Evolutionary conservation across 1,140 invertebrate genomes (phyloP), one percentile per base, ranked within the genome.

Genomic region (Aphelinus certus): DNA sequence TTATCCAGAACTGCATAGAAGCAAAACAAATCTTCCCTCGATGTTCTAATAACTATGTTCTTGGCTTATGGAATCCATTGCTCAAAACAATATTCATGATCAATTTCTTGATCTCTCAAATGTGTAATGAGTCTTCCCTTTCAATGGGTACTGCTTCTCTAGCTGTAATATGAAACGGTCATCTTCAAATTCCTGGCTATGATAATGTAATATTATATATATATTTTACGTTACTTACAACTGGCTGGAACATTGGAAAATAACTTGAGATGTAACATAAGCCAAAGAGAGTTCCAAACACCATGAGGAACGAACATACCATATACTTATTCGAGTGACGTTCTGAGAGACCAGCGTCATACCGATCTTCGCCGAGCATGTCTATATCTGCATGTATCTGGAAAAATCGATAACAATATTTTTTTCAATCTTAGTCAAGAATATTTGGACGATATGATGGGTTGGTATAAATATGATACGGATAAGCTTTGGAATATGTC

Each of bases 81-180:
- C 26, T 26, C 26, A 26, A 60, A 7, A 60, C 5, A 60, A 3
- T 45, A 7, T 45, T 1, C 45, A 43, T 1, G 6, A 4, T 46
- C 62, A 70, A 2, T 70, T 46, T 10, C 2, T n/a, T 62, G 26
- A 26, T 26, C 63, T 71, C 55, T 71, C 61, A 56, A 71, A 71
- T 5, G 69, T 71, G 6, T 71, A 71, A 47, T 71, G 56, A n/a
- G 1, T 63, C 10, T 71, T 63, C 51, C 61, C 43, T 63, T 55
- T 71, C 60, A 58, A 71, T 47, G 71, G 76, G 53, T 56, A 77
- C 56, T 77, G 76, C 10, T 77, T 77, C 53, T 67, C 71, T 42
- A 48, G 42, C 73, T 77, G 58, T 61, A 75, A 77, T 47, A 60
- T 53, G 56, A 47, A 51, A 56, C 4, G 7, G 55, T 45, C 9